Evolutionary conservation across 2,888 invertebrate genomes (phyloP), one percentile per base, ranked within the genome.

Genomic region (Pristionchus fissidentatus): DNA sequence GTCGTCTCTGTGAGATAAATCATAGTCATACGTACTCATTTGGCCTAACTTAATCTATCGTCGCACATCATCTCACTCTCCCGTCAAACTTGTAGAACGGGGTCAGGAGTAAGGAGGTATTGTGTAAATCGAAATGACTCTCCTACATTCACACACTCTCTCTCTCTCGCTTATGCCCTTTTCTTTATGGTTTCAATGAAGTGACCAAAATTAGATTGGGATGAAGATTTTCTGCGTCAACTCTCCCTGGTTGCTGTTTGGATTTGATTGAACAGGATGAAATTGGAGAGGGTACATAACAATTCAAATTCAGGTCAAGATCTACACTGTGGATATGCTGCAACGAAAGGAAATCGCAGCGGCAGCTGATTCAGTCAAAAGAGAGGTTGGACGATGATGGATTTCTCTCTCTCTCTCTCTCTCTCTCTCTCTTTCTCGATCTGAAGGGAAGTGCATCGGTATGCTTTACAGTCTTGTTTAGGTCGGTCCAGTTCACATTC

Each of bases 311-410:
- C 35, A 81, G 62, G 80, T 81, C 29, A 62, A 62, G 57, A 26
- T 35, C n/a, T 81, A 81, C 80, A 81, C 80, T 0, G 80, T 81
- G 15, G 80, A 81, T 32, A 81, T 81, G 80, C 46, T 62, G 43
- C 32, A 62, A 22, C 15, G 80, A 7, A n/a, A 81, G 60, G 38
- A 57, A 13, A 81, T 81, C 43, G 80, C 80, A 1, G 13, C 4
- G 5, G 62, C 80, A 1, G 80, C 80, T 0, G 80, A 26, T 81
- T 32, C 62, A 3, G 62, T 81, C 43, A 81, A 62, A 41, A 81
- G 52, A 46, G 80, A 81, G 80, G 80, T 81, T 32, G 22, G 49
- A 32, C 15, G 26, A 29, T 26, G 1, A 46, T 15, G 49, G 4
- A 49, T 77, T 77, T 46, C 15, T 73, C 35, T n/a, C 26, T 8